A percentile compares a stretch with the other conserved stretches of the same genome.
Evolutionary conservation across 2,888 invertebrate genomes (phyloP).

Genomic region (Brachylomia viminalis): DNA sequence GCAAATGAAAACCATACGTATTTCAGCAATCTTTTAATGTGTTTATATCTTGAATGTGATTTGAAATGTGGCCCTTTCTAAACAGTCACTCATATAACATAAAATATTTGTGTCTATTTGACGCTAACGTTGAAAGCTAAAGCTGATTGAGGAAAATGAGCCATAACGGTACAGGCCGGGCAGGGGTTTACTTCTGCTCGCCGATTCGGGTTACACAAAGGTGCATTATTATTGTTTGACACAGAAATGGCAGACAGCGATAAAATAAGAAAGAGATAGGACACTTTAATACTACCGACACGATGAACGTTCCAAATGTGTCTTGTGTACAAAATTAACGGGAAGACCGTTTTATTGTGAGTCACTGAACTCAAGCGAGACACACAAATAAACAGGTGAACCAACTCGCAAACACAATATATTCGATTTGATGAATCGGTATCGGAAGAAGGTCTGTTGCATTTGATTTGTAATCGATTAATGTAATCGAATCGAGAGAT

Average conservation of each 20-base stretch:
- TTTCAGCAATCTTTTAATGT: slow-evolving; percentile 32
- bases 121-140: slow-evolving; percentile 11
- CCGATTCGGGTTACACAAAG: slow-evolving; percentile 45
- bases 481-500: slow-evolving; percentile 60
- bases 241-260: slow-evolving; percentile 52
- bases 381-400: slow-evolving; percentile 78
- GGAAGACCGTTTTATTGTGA: slow-evolving; percentile 76
- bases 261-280: slow-evolving; percentile 65
- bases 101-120: slow-evolving; percentile 32
- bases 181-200: slow-evolving; percentile 21
- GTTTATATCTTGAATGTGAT: slow-evolving; percentile 31
- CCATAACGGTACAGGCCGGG: slow-evolving; percentile 12
- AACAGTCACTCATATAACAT: slow-evolving; percentile 31
- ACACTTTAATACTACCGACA: slow-evolving; percentile 60
- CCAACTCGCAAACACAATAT: slow-evolving; percentile 72
- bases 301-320: slow-evolving; percentile 71
- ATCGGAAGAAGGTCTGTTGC: slow-evolving; percentile 55
- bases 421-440: slow-evolving; percentile 57
- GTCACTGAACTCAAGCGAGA: slow-evolving; percentile 77
- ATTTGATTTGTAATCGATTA: slow-evolving; percentile 63
- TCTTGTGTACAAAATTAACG: slow-evolving; percentile 74
- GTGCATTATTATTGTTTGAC: slow-evolving; percentile 51
- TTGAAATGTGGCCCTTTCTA: slow-evolving; percentile 32
- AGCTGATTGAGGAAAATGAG: slow-evolving; percentile 31
- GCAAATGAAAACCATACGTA: slow-evolving; percentile 10